Evolutionary conservation across 2,888 invertebrate genomes (phyloP).

Genomic region (Drosophila meridionalis): DNA sequence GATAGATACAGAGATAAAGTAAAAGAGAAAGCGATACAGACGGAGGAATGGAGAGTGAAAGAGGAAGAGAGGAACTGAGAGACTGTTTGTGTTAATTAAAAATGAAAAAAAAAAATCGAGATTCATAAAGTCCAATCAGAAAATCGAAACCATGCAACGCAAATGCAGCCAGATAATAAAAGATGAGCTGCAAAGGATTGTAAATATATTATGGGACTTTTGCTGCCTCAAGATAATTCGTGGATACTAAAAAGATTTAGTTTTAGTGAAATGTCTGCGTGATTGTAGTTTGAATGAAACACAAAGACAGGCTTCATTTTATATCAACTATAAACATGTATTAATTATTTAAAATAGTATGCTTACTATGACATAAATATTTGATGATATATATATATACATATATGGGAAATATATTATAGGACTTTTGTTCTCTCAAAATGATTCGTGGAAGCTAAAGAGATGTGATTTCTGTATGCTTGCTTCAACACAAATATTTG

Average conservation of each 20-base stretch:
- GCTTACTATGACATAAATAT: not conserved
- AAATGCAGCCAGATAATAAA: not conserved
- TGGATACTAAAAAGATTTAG: not conserved
- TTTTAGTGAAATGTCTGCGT: not conserved
- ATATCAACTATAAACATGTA: not conserved
- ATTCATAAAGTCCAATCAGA: not conserved
- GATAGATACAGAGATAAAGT: not conserved
- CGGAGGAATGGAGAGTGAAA: not conserved
- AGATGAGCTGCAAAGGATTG: slow-evolving; percentile 1
- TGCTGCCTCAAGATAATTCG: not conserved
- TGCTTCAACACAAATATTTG: not conserved
- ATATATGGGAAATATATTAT: too few species aligned
- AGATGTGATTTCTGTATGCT: not conserved
- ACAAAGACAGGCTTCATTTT: not conserved
- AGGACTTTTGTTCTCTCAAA: too few species aligned
- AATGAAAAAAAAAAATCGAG: too few species aligned
- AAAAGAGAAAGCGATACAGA: not conserved
- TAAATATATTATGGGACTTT: not conserved
- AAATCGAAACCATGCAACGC: not conserved
- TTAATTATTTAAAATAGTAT: not conserved
- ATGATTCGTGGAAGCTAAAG: too few species aligned
- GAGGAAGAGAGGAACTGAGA: not conserved
- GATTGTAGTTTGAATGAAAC: not conserved
- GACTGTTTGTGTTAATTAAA: not conserved
- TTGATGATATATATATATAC: not conserved